Evolutionary conservation across 2,888 invertebrate species (phyloP).

Genomic region (Cepaea hortensis): DNA sequence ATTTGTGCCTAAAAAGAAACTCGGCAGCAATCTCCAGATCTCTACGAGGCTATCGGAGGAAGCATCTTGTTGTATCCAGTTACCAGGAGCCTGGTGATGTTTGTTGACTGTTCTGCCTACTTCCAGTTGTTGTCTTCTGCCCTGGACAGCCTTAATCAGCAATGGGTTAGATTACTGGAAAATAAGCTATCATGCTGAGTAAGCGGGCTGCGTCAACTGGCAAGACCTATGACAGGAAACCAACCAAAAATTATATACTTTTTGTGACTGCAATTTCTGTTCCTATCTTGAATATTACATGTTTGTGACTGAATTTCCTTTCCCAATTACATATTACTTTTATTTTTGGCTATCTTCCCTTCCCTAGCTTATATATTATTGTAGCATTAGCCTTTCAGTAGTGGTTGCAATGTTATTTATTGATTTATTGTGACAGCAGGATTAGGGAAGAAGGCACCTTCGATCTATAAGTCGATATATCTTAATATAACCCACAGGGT

Average conservation of each 20-base stretch:
- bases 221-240: neutral
- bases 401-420: no score
- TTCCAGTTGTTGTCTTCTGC: neutral
- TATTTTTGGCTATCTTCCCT: no score
- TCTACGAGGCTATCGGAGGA: conserved; percentile 24
- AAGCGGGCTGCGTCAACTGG: neutral
- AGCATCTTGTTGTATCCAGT: conserved; percentile 12
- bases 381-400: no score
- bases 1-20: neutral
- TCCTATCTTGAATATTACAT: no score
- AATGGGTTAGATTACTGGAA: neutral
- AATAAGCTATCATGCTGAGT: conserved; percentile 4
- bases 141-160: conserved; percentile 7
- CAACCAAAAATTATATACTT: neutral
- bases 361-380: no score
- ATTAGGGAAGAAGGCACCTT: no score
- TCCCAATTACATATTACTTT: no score
- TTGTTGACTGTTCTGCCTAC: neutral
- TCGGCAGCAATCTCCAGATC: neutral
- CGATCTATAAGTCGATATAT: no score
- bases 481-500: no score
- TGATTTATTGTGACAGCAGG: no score
- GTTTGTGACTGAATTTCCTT: no score
- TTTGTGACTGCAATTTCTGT: no score
- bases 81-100: neutral